Percentiles rank a stretch among this genome's conserved stretches.
phyloP scores from a whole-genome alignment of 2,113 vertebrate genomes.

The Coptodon bakossiorum region DNA sequence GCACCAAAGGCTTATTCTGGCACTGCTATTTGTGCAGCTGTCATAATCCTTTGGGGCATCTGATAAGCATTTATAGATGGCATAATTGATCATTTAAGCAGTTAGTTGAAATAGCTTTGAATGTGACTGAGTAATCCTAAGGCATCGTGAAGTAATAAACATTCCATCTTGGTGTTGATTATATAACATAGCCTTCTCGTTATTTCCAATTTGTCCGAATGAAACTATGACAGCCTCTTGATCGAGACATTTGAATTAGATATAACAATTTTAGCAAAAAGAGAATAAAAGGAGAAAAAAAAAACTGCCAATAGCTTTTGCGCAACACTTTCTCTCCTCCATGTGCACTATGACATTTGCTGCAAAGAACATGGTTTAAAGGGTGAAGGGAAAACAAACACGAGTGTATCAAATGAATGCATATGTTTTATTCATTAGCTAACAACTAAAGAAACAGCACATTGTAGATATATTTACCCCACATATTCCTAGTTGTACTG shows the following conservation, averaged over 20 bases:
- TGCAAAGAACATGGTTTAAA: not conserved
- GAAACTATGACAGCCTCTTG: not conserved
- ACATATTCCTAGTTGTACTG: slow-evolving; percentile 47
- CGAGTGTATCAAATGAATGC: slow-evolving; percentile 53
- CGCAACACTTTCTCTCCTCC: slow-evolving; percentile 7
- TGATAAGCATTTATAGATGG: slow-evolving; percentile 12
- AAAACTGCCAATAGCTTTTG: not conserved
- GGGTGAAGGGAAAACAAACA: slow-evolving; percentile 34
- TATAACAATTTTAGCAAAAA: slow-evolving; percentile 1
- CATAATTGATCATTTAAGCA: slow-evolving; percentile 16
- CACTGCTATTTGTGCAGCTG: not conserved
- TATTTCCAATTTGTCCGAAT: slow-evolving; percentile 6
- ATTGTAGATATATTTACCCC: slow-evolving; percentile 58
- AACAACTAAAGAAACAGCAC: slow-evolving; percentile 61
- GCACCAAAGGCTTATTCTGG: not conserved
- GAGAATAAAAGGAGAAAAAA: not conserved
- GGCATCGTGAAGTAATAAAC: not conserved
- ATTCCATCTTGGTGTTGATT: not conserved
- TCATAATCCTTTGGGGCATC: not conserved
- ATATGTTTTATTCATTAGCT: slow-evolving; percentile 69
- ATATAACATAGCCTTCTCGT: not conserved
- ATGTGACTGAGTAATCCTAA: not conserved
- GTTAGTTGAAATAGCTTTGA: not conserved
- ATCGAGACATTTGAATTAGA: slow-evolving; percentile 17
- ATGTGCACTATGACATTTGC: not conserved